phyloP scores from a whole-genome alignment of 2,113 vertebrate species.

The Cyanoramphus novaezelandiae region DNA sequence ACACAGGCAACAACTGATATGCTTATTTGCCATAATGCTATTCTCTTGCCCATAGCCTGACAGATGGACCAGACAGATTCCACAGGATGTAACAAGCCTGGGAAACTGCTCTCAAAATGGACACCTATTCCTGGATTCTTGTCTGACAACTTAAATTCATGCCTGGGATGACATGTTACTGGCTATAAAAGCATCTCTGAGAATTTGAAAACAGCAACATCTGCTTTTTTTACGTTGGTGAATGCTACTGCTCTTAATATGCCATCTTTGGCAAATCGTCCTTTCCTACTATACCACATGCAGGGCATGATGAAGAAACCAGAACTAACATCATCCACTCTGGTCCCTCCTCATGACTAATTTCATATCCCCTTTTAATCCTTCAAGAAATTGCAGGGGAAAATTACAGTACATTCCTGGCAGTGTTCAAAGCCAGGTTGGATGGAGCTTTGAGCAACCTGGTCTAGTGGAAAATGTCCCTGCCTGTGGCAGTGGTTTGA shows the following conservation, averaged over 20 bases:
- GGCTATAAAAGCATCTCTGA: not conserved
- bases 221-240: not conserved
- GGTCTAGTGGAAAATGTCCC: not conserved
- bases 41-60: not conserved
- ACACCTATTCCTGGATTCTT: not conserved
- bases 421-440: not conserved
- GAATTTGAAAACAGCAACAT: not conserved
- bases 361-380: not conserved
- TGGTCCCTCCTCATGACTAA: not conserved
- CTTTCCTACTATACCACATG: not conserved
- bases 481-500: not conserved
- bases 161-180: not conserved
- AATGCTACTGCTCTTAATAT: rapidly evolving
- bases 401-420: not conserved
- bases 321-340: not conserved
- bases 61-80: not conserved
- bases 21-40: rapidly evolving
- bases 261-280: not conserved
- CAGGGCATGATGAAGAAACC: not conserved
- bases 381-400: not conserved
- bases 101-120: not conserved
- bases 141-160: not conserved
- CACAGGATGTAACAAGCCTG: not conserved
- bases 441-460: not conserved
- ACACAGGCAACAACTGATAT: not conserved